Percentiles rank a stretch among this genome's conserved stretches.
Evolutionary conservation across 2,113 vertebrate species (phyloP).

Genomic region (Casuarius casuarius): DNA sequence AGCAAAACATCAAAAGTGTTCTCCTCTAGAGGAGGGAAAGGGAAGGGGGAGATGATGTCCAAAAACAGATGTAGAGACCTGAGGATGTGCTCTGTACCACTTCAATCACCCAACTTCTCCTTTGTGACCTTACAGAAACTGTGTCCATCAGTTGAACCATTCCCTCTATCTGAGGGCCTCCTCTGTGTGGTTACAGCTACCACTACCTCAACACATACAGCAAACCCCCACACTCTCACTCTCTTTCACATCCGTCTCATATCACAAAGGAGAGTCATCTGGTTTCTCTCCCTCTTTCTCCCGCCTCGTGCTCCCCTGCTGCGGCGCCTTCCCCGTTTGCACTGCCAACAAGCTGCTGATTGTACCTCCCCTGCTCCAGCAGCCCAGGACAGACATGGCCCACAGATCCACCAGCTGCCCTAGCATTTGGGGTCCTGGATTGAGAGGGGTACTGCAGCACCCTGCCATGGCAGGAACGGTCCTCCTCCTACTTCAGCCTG

Average conservation of each 20-base stretch:
- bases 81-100: neutral
- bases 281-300: neutral
- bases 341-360: neutral
- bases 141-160: neutral
- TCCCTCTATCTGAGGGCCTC: neutral
- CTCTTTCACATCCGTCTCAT: neutral
- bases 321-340: neutral
- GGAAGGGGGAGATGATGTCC: neutral
- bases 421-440: neutral
- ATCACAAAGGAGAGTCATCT: neutral
- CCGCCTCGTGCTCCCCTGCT: neutral
- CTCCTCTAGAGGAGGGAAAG: neutral
- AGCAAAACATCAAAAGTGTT: neutral
- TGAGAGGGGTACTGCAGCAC: neutral
- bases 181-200: neutral
- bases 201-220: neutral
- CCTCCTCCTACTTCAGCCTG: neutral
- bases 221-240: neutral
- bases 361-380: neutral
- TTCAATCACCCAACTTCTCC: neutral
- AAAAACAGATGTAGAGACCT: neutral
- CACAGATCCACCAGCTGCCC: rapidly evolving
- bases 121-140: neutral
- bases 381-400: neutral
- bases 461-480: neutral